Evolutionary conservation across 2,797 vertebrate genomes (phyloP), one percentile per base, ranked within the genome.

Genomic region (Onychomys leucogaster): DNA sequence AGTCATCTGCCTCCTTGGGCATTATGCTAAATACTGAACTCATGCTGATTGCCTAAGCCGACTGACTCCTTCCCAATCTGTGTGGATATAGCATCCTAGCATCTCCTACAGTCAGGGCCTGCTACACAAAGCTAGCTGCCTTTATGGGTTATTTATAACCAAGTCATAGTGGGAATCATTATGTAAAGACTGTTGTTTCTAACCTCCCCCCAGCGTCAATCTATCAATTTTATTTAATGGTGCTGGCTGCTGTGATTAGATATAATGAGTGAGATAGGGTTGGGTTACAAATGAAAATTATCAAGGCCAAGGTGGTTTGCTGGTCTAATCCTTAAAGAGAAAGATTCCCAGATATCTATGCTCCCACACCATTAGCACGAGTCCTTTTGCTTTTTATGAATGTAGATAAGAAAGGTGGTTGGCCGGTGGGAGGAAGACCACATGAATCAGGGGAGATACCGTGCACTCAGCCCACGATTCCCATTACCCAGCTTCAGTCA

Each of bases 121-220:
- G 61, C 46, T 2, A 76, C 32, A 65, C 75, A 55, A 88, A 59
- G 21, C 49, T 80, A 13, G 55, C 55, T 83, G 69, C 89, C 83
- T 16, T 75, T 6, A 11, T 25, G 86, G 73, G 81, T 80, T 95
- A 90, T 96, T 97, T 94, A 95, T 96, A 96, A 80, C 21, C 61
- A 52, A 77, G 57, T 46, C 46, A 82, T 41, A 89, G 86, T 43
- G 32, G 21, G 87, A n/a, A 80, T 96, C 43, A 32, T 65, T 92
- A 92, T 65, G 73, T n/a, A 76, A 86, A 76, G 57, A 94, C 37
- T 82, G 61, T 77, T 67, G 75, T 37, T 95, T 65, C 75, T 49
- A 27, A 25, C 86, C 14, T 29, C 46, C 21, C 84, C 21, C 41
- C 5, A 69, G 52, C 77, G 77, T 46, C 90, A 77, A 43, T 90